Evolutionary conservation across 2,113 vertebrate genomes (phyloP).

Genomic region (Scophthalmus maximus): DNA sequence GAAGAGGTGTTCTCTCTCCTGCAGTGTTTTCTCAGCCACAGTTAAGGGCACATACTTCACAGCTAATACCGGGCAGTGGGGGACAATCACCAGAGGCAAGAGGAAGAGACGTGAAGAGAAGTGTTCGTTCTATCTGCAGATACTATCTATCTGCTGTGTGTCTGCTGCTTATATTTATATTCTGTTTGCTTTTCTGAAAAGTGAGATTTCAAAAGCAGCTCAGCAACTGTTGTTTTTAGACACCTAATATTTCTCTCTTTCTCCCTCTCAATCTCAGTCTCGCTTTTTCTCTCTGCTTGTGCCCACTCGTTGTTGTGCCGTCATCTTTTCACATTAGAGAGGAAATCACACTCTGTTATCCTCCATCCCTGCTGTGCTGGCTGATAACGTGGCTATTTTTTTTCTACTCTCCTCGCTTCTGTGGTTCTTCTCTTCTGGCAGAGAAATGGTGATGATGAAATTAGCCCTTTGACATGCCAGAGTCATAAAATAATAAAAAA

Average conservation of each 20-base stretch:
- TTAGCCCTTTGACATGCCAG: slow-evolving; percentile 29
- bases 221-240: slow-evolving; percentile 4
- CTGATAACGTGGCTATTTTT: slow-evolving; percentile 30
- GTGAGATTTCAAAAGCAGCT: background rate
- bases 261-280: background rate
- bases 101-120: background rate
- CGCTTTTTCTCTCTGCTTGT: background rate
- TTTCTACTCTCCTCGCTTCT: background rate
- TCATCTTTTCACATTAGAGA: slow-evolving; percentile 33
- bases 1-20: slow-evolving; percentile 33
- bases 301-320: slow-evolving; percentile 16
- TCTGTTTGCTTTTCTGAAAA: no score
- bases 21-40: no score
- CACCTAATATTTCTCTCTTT: slow-evolving; percentile 14
- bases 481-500: slow-evolving; percentile 57
- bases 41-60: slow-evolving; percentile 46
- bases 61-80: slow-evolving; percentile 20
- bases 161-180: no score
- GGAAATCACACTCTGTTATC: slow-evolving; percentile 46
- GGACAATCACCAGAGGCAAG: slow-evolving; percentile 28
- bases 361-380: slow-evolving; percentile 32
- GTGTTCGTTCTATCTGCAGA: no score
- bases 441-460: slow-evolving; percentile 47
- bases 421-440: slow-evolving; percentile 7
- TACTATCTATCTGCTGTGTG: slow-evolving; percentile 25